Evolutionary conservation across 2,797 vertebrate species (phyloP).

Genomic region (Australoheros facetus): DNA sequence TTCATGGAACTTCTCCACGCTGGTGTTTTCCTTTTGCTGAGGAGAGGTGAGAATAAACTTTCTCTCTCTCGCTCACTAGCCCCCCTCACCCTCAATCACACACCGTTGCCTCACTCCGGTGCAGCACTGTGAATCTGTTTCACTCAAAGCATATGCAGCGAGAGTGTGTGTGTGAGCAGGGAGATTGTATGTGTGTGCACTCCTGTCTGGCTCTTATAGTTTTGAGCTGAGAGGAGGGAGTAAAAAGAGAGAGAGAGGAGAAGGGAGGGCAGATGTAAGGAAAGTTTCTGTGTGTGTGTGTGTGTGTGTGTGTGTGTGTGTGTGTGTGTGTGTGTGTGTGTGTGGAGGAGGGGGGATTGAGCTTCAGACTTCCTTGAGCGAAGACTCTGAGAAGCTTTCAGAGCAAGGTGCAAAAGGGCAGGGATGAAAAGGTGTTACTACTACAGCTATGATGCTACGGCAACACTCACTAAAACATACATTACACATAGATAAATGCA

Average conservation of each 20-base stretch:
- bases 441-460: slow-evolving; percentile 8
- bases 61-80: slow-evolving; percentile 9
- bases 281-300: slow-evolving; percentile 41
- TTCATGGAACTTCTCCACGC: slow-evolving; percentile 58
- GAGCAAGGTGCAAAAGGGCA: slow-evolving; percentile 77
- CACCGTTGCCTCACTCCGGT: slow-evolving; percentile 55
- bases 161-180: slow-evolving; percentile 50
- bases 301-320: slow-evolving; percentile 21
- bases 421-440: slow-evolving; percentile 44
- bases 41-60: slow-evolving; percentile 33
- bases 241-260: slow-evolving; percentile 25
- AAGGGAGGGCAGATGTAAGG: slow-evolving; percentile 52
- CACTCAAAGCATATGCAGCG: slow-evolving; percentile 60
- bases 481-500: not conserved
- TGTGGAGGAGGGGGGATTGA: slow-evolving; percentile 56
- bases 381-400: slow-evolving; percentile 66
- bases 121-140: slow-evolving; percentile 63
- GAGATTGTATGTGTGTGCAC: slow-evolving; percentile 48
- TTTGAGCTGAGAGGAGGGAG: slow-evolving; percentile 59
- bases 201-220: slow-evolving; percentile 65
- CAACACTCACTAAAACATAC: slow-evolving; percentile 7
- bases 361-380: slow-evolving; percentile 61
- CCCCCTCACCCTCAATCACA: slow-evolving; percentile 33
- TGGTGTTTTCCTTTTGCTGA: slow-evolving; percentile 51
- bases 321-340: slow-evolving; percentile 38